Base-by-base conservation (phyloP, 1,140 invertebrate species). In the Drosophila ananassae region DNA sequence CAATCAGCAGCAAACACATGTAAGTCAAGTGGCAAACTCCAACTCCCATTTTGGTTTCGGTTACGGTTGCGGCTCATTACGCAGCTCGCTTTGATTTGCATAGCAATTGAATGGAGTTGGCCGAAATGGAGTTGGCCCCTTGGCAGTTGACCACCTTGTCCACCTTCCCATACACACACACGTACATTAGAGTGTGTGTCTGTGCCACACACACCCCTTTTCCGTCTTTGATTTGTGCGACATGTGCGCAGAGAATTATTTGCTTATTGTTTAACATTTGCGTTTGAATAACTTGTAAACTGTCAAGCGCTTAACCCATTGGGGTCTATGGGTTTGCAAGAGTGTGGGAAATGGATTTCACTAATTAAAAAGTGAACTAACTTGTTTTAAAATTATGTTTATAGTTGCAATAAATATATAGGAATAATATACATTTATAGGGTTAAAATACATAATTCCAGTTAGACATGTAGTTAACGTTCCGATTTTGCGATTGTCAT, bases 261-360 rank as follows among this genome's bases (percentile, higher is more conserved):
- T 85, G 82, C 77, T 81, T 87, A 87, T 87, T 87, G 82, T 85
- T 85, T 47, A 81, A 66, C 73, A 84, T 84, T 76, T 37, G 64
- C 46, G 32, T 81, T 73, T 69, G 62, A 66, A 73, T 73, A 74
- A 64, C 72, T 75, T 75, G 73, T 75, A 75, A 75, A 50, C 66
- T 66, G 72, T 56, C 60, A 55, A 41, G 12, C 37, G 56, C 52
- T 84, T 85, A 84, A 84, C 73, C 80, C 81, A 79, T 57, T 52
- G 21, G 54, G 58, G 61, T 59, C 22, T 32, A 37, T 21, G 28
- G 25, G 9, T 17, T 25, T 32, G 13, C 32, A 28, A 21, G 41
- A n/a, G 5, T 44, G 41, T 44, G 41, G 41, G 17, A 17, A 44
- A 44, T 44, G 13, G 13, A 44, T 21, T 37, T 17, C 0, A 17